A percentile compares a stretch with the other conserved stretches of the same genome.
Conservation (phyloP, 2,113 vertebrate species). For the Dromiciops gliroides region DNA sequence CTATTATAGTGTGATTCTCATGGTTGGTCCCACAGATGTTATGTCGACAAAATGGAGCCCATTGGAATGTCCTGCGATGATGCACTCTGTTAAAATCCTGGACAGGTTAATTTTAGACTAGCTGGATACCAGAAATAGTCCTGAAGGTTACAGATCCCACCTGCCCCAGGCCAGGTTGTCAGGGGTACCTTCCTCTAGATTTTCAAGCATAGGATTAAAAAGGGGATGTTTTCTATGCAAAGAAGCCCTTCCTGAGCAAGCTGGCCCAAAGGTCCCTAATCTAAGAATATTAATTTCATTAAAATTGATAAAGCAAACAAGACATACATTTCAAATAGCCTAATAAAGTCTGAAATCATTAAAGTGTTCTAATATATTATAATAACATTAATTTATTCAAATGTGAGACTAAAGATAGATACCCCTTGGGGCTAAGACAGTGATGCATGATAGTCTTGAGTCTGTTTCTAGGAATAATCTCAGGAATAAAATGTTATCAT, state of each 20-base stretch:
- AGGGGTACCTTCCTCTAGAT: constrained; percentile 35
- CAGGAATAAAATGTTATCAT: background rate
- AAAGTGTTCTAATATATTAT: constrained; percentile 57
- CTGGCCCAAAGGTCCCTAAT: constrained; percentile 47
- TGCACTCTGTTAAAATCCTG: constrained; percentile 38
- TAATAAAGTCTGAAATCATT: constrained; percentile 75
- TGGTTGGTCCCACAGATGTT: background rate
- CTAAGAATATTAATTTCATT: constrained; percentile 76
- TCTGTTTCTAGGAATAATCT: constrained; percentile 25
- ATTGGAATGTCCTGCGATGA: background rate
- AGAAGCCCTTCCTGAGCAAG: constrained; percentile 46
- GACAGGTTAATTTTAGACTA: constrained; percentile 20
- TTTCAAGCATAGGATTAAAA: background rate
- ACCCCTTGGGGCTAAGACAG: constrained; percentile 58
- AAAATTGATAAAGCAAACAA: constrained; percentile 76
- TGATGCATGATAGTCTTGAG: constrained; percentile 42
- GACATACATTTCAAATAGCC: constrained; percentile 70
- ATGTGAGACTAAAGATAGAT: constrained; percentile 64
- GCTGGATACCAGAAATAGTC: background rate
- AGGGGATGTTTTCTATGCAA: background rate
- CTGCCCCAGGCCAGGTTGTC: constrained; percentile 49
- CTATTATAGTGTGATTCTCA: background rate
- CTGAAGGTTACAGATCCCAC: background rate
- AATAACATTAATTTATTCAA: constrained; percentile 67
- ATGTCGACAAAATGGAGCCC: constrained; percentile 11